Evolutionary conservation across 2,888 invertebrate genomes (phyloP), one percentile per base, ranked within the genome.

Genomic region (Ichneumon xanthorius): DNA sequence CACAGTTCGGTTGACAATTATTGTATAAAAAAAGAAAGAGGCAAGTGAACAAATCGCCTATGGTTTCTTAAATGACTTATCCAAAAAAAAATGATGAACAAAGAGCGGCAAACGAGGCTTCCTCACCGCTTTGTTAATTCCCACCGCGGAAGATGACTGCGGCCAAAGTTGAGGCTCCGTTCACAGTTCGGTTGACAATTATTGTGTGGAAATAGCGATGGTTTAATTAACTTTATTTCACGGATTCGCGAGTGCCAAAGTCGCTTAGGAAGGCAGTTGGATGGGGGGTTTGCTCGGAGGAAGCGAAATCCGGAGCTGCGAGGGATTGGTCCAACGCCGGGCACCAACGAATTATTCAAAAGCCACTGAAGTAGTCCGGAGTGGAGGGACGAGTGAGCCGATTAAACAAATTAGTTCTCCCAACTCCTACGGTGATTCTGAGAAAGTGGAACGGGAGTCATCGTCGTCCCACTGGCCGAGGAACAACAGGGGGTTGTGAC

Each of bases 341-440:
- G 26, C n/a, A 77, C 33, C 63, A 22, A 71, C 40, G 76, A 82
- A 77, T 77, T 77, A 82, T 82, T 82, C 71, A 82, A 76, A 82
- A 77, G 70, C 76, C 61, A 63, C 61, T 40, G 26, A 70, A 76
- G 61, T 81, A 37, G 50, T 75, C 61, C 63, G 63, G 70, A 70
- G 68, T 70, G 33, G 72, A 70, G 50, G 30, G 73, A 75, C 61
- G 75, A 76, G 75, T 50, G 75, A 76, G 71, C 76, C 68, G 82
- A 71, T 82, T 82, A 82, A 72, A 82, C 77, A 73, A 82, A 78
- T 72, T 72, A 79, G 82, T 63, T 63, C 67, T 50, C 67, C 50
- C 14, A 37, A 55, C 53, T 22, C n/a, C 55, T 22, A 77, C 53
- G 67, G 67, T 30, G 67, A 40, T 40, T 65, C 67, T 53, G 65